Evolutionary conservation across 2,113 vertebrate species (phyloP), one percentile per base, ranked within the genome.

Genomic region (Tetrao urogallus): DNA sequence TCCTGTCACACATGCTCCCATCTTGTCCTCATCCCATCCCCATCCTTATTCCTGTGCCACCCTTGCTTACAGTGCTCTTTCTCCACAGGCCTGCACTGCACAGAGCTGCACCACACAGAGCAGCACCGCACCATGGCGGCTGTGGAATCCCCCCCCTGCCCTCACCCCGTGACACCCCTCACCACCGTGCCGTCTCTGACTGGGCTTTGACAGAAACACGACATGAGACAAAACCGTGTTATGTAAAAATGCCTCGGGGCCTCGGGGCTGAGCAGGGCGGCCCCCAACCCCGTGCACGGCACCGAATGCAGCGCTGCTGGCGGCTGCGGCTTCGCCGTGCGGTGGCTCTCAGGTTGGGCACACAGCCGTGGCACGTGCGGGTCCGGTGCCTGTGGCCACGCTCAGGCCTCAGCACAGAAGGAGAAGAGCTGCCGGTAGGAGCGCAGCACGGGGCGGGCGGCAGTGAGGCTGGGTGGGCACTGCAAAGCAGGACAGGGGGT

Each of bases 341-440:
- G 4, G 47, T 15, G 12, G 58, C 21, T 36, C 34, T 22, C 3
- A 13, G 13, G 58, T 36, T 36, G 58, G 58, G 58, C 34, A 36
- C 58, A 6, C 58, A 24, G 34, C 58, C 4, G 22, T 25, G 58
- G 34, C 13, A 10, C n/a, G n/a, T 15, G 58, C 4, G 3, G 43
- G 30, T 24, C 6, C 8, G 8, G 17, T 12, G 50, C 34, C 8
- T 54, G 76, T 10, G 16, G 58, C 60, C 15, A 11, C 1, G 1
- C 8, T 90, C 77, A 73, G 90, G 90, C 92, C 78, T 96, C 94
- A 1, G 96, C 70, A 72, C 93, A 97, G 95, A 77, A 96, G 47
- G 57, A 96, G 58, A 38, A 94, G 83, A 78, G 92, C 14, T 17
- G 93, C 13, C 4, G 95, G 96, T 94, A 91, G 97, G 91, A 95